Percentiles rank a stretch among this genome's conserved stretches.
phyloP scores from a whole-genome alignment of 2,888 invertebrate genomes.

The Sussaba pulchella region DNA sequence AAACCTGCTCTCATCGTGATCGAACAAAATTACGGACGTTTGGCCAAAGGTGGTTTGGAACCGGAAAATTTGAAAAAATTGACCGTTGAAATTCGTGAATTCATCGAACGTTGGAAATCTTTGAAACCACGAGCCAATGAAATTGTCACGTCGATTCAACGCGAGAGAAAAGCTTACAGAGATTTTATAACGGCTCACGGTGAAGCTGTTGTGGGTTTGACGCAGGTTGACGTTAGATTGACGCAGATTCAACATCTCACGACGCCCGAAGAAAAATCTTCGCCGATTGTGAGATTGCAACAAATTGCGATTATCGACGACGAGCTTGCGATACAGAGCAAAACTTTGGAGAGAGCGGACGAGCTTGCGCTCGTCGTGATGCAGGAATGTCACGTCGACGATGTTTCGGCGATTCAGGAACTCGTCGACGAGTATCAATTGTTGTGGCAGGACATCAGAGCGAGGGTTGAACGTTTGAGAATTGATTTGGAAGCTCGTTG shows the following conservation, averaged over 20 bases:
- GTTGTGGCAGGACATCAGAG: conserved; percentile 87
- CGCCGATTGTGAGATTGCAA: conserved; percentile 83
- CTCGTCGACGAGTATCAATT: conserved; percentile 89
- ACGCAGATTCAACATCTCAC: conserved; percentile 89
- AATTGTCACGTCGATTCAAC: conserved; percentile 86
- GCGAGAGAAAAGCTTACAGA: conserved; percentile 87
- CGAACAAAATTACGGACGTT: conserved; percentile 89
- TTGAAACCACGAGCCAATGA: conserved; percentile 87
- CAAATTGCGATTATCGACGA: conserved; percentile 86
- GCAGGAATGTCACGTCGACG: conserved; percentile 86
- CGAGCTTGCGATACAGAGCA: conserved; percentile 86
- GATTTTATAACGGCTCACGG: conserved; percentile 91
- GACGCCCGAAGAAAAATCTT: conserved; percentile 83
- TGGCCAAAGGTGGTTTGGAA: conserved; percentile 89
- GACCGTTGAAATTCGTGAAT: conserved; percentile 86
- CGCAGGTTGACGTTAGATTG: conserved; percentile 90
- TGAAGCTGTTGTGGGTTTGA: conserved; percentile 89
- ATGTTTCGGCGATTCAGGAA: conserved; percentile 86
- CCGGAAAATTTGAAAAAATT: conserved; percentile 89
- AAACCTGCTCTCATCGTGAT: conserved; percentile 87
- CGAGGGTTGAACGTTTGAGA: conserved; percentile 85
- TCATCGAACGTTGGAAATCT: conserved; percentile 88
- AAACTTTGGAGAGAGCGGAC: conserved; percentile 86
- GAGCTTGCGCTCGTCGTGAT: conserved; percentile 87
- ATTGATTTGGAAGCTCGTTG: conserved; percentile 77